Percentiles rank a stretch among this genome's conserved stretches.
phyloP scores from a whole-genome alignment of 2,888 invertebrate species.

The Athetis lepigone region DNA sequence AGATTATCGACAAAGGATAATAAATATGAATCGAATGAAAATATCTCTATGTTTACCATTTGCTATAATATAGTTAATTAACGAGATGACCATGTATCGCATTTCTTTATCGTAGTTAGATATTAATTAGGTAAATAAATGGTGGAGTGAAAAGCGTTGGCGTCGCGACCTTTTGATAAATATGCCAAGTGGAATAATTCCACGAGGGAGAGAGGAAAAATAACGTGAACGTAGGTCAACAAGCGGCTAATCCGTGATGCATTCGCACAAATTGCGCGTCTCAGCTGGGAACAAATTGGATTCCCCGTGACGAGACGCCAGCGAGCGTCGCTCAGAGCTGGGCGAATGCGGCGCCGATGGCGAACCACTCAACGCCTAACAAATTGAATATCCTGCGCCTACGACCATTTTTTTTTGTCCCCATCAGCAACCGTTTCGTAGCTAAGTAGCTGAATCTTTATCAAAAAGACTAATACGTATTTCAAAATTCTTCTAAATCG shows the following conservation, averaged over 20 bases:
- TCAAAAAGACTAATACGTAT: background rate
- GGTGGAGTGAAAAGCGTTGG: constrained; percentile 36
- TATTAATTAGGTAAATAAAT: constrained; percentile 54
- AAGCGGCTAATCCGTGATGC: constrained; percentile 68
- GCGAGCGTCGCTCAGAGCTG: constrained; percentile 40
- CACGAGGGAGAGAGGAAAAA: constrained; percentile 38
- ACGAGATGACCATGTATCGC: constrained; percentile 39
- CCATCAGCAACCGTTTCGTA: constrained; percentile 3
- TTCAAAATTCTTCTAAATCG: constrained; percentile 4
- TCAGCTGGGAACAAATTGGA: constrained; percentile 73
- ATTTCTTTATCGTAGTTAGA: constrained; percentile 47
- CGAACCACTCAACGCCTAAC: constrained; percentile 34
- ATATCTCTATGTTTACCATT: constrained; percentile 44
- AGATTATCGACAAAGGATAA: constrained; percentile 35
- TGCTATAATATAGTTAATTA: constrained; percentile 45
- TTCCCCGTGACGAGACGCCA: constrained; percentile 66
- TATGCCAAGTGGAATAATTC: constrained; percentile 42
- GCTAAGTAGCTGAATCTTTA: background rate
- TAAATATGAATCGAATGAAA: constrained; percentile 34
- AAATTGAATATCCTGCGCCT: constrained; percentile 37
- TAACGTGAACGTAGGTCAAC: constrained; percentile 50
- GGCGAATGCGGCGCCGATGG: constrained; percentile 22
- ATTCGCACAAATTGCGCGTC: constrained; percentile 73
- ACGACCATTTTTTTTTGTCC: constrained; percentile 9
- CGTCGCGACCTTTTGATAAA: constrained; percentile 49